Conservation (phyloP, 2,113 vertebrate species). For the Chloroceryle aenea region DNA sequence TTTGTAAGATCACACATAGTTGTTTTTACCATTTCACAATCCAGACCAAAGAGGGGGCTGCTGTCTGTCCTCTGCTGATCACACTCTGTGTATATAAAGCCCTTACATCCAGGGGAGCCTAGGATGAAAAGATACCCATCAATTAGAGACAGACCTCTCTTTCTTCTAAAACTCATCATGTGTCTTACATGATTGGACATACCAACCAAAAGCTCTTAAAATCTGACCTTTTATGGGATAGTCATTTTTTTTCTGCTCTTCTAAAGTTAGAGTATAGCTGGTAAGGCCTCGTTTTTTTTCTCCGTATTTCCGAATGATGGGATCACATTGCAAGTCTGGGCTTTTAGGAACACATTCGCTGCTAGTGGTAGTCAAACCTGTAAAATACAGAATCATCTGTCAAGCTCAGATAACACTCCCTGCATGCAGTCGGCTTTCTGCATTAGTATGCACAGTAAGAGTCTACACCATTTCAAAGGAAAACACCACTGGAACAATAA, state of each 20-base stretch:
- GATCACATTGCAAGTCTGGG: slow-evolving; percentile 30
- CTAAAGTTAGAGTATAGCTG: slow-evolving; percentile 66
- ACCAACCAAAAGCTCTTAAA: background rate
- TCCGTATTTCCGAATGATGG: slow-evolving; percentile 74
- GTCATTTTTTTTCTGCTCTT: slow-evolving; percentile 70
- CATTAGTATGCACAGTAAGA: background rate
- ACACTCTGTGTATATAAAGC: slow-evolving; percentile 76
- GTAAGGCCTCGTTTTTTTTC: slow-evolving; percentile 61
- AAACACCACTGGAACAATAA: background rate
- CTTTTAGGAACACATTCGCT: background rate
- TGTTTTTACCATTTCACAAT: slow-evolving; percentile 91
- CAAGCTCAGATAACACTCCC: background rate
- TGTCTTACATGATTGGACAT: background rate
- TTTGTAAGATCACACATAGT: background rate
- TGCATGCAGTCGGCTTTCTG: background rate
- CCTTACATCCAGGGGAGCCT: slow-evolving; percentile 79
- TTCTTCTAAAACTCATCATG: background rate
- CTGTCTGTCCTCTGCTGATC: slow-evolving; percentile 76
- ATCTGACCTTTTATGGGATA: slow-evolving; percentile 76
- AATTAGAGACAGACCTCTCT: background rate
- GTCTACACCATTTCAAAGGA: background rate
- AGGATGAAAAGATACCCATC: background rate
- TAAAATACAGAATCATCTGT: slow-evolving; percentile 3
- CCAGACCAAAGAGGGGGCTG: slow-evolving; percentile 90
- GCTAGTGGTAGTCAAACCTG: slow-evolving; percentile 49